A percentile compares a stretch with the other conserved stretches of the same genome.
Evolutionary conservation across 2,113 vertebrate genomes (phyloP).

Genomic region (Galemys pyrenaicus): DNA sequence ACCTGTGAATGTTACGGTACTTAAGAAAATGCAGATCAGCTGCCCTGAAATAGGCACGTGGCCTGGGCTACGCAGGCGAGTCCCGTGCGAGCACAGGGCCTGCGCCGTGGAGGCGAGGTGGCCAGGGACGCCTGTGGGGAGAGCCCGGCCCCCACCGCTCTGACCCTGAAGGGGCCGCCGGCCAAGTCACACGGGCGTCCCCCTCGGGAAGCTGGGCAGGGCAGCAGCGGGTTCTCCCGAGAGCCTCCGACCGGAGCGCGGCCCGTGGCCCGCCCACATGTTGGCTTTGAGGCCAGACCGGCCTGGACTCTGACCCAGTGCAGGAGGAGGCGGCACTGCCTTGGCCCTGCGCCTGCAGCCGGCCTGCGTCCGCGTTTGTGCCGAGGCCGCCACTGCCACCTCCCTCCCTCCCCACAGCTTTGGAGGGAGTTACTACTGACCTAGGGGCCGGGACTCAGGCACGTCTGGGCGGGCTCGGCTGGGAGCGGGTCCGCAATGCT

Average conservation of each 20-base stretch:
- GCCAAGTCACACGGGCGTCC: rapidly evolving
- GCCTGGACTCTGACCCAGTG: too few species aligned
- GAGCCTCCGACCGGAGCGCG: neutral
- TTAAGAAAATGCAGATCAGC: neutral
- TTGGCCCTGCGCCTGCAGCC: too few species aligned
- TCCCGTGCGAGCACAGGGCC: neutral
- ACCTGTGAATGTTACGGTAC: neutral
- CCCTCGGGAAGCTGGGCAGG: neutral
- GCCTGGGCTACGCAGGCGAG: neutral
- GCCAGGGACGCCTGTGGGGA: rapidly evolving
- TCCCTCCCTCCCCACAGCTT: neutral
- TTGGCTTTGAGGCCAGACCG: neutral
- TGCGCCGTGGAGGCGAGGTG: neutral
- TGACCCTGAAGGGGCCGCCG: neutral
- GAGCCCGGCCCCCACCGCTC: neutral
- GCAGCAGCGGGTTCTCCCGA: neutral
- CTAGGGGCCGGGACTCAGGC: neutral
- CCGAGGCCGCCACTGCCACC: neutral
- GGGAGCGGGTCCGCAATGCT: neutral
- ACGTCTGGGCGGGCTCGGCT: rapidly evolving
- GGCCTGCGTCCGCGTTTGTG: too few species aligned
- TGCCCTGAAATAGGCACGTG: neutral
- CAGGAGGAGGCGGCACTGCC: too few species aligned
- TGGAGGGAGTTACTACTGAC: neutral
- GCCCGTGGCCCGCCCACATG: too few species aligned